A percentile compares a stretch with the other conserved stretches of the same genome.
Evolutionary conservation across 2,888 invertebrate genomes (phyloP).

Genomic region (Drosophila mimetica): DNA sequence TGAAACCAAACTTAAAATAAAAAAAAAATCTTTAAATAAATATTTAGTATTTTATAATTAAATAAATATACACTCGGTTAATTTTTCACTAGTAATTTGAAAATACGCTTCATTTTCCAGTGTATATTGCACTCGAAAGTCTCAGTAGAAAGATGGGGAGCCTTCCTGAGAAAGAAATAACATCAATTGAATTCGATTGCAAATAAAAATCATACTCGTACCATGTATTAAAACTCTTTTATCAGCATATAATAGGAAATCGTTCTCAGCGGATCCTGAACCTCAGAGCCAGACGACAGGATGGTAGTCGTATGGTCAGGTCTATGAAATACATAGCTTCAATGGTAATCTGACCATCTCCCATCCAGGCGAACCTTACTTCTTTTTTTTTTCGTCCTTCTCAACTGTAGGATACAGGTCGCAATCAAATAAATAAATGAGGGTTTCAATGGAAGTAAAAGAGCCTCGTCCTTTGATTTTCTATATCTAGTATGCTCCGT

Average conservation of each 20-base stretch:
- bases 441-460: neutral
- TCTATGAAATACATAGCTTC: neutral
- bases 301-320: slow-evolving; percentile 1
- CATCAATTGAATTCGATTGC: neutral
- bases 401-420: slow-evolving; percentile 10
- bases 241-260: neutral
- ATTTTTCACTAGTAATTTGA: neutral
- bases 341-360: neutral
- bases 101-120: no score
- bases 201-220: neutral
- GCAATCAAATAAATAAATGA: neutral
- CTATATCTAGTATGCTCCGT: neutral
- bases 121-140: neutral
- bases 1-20: no score
- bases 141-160: neutral
- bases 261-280: slow-evolving; percentile 5
- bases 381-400: slow-evolving; percentile 5
- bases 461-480: neutral
- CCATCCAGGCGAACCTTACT: neutral
- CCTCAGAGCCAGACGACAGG: neutral
- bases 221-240: neutral
- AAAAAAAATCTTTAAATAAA: no score
- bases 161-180: neutral
- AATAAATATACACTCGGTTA: neutral
- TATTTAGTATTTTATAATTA: neutral